Evolutionary conservation across 1,140 invertebrate species (phyloP).

Genomic region (Calosoma granatense): DNA sequence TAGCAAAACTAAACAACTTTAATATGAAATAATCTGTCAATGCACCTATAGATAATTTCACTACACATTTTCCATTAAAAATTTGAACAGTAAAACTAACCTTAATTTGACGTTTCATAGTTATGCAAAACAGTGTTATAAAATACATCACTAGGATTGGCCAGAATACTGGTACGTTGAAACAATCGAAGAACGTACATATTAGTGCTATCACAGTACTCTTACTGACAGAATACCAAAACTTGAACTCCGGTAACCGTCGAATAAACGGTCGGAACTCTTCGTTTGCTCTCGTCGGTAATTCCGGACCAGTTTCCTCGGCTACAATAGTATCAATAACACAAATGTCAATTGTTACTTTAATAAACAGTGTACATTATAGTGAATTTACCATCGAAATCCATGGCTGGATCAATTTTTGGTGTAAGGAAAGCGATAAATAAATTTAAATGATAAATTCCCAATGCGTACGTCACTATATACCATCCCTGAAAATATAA

Average conservation of each 20-base stretch:
- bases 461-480: slow-evolving; percentile 96
- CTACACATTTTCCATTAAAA: no score
- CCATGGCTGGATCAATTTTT: slow-evolving; percentile 95
- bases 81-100: slow-evolving; percentile 47
- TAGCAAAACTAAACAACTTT: neutral
- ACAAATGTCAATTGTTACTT: slow-evolving; percentile 10
- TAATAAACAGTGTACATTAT: neutral
- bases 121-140: slow-evolving; percentile 94
- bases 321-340: slow-evolving; percentile 37
- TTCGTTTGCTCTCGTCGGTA: slow-evolving; percentile 90
- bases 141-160: slow-evolving; percentile 99
- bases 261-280: slow-evolving; percentile 98
- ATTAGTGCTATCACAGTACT: slow-evolving; percentile 85
- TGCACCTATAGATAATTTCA: no score
- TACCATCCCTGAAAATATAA: slow-evolving; percentile 87
- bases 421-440: slow-evolving; percentile 99
- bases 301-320: slow-evolving; percentile 74
- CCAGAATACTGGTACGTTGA: slow-evolving; percentile 99
- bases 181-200: slow-evolving; percentile 95
- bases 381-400: slow-evolving; percentile 68
- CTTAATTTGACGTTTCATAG: slow-evolving; percentile 99
- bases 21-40: no score
- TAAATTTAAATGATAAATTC: slow-evolving; percentile 98
- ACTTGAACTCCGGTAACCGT: slow-evolving; percentile 97
- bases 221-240: slow-evolving; percentile 96